Conservation (phyloP, 2,113 vertebrate genomes). For the Eurystomus gularis region DNA sequence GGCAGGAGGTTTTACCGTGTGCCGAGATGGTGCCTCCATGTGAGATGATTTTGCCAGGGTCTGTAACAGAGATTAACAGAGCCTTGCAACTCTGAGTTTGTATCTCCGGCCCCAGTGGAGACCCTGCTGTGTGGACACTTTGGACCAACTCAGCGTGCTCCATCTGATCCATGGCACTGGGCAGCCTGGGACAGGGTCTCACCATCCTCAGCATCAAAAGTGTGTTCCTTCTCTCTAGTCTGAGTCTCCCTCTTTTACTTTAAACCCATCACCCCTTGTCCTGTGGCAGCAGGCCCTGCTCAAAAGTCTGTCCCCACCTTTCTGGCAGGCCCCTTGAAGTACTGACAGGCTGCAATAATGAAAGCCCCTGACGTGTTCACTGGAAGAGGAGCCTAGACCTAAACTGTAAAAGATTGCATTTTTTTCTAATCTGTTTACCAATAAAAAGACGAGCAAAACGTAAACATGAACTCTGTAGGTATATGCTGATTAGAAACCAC, state of each 20-base stretch:
- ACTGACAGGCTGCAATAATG: neutral
- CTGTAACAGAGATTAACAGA: neutral
- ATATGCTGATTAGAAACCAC: neutral
- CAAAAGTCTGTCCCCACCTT: too few species aligned
- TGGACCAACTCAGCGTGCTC: neutral
- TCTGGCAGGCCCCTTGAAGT: too few species aligned
- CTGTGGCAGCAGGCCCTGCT: too few species aligned
- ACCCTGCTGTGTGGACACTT: accelerated
- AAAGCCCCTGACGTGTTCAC: neutral
- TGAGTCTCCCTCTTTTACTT: too few species aligned
- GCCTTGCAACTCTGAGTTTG: neutral
- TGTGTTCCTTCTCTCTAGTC: too few species aligned
- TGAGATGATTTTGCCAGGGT: neutral
- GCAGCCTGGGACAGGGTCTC: too few species aligned
- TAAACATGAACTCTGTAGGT: neutral
- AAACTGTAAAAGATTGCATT: neutral
- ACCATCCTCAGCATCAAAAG: too few species aligned
- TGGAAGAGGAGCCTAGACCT: neutral
- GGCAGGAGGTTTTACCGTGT: neutral
- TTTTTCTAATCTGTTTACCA: neutral
- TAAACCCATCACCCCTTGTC: too few species aligned
- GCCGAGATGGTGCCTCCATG: neutral
- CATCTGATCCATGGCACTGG: neutral
- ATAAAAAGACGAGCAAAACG: neutral
- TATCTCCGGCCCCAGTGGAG: neutral